Evolutionary conservation across 2,113 vertebrate species (phyloP).

Genomic region (Stictonetta naevosa): DNA sequence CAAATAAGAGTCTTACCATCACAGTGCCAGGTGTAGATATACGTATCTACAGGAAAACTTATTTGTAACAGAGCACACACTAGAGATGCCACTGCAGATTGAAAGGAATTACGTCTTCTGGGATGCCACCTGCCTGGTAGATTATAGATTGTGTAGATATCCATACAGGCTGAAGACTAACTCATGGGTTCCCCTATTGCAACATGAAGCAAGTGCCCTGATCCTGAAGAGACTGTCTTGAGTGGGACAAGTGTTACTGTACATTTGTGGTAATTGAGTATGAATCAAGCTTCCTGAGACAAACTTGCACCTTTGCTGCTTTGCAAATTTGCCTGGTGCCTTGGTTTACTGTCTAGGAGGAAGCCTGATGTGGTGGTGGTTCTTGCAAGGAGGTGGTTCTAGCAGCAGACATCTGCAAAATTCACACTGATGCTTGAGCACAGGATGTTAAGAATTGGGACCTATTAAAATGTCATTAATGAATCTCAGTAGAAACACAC

Average conservation of each 20-base stretch:
- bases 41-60: not conserved
- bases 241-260: not conserved
- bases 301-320: not conserved
- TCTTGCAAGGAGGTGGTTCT: accelerated
- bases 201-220: not conserved
- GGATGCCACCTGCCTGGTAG: accelerated
- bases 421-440: not conserved
- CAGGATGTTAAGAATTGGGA: not conserved
- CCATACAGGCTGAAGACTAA: accelerated
- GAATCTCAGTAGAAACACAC: not conserved
- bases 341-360: not conserved
- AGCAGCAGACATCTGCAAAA: accelerated
- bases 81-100: not conserved
- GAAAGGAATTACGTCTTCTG: not conserved
- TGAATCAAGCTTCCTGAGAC: accelerated
- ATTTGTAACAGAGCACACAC: accelerated
- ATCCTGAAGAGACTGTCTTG: not conserved
- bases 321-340: not conserved
- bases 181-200: not conserved
- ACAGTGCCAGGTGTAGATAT: not conserved
- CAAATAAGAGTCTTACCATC: not conserved
- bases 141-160: not conserved
- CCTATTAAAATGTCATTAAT: not conserved
- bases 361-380: no score
- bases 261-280: not conserved